Conservation (phyloP, 2,888 invertebrate species). For the Agriotes lineatus region DNA sequence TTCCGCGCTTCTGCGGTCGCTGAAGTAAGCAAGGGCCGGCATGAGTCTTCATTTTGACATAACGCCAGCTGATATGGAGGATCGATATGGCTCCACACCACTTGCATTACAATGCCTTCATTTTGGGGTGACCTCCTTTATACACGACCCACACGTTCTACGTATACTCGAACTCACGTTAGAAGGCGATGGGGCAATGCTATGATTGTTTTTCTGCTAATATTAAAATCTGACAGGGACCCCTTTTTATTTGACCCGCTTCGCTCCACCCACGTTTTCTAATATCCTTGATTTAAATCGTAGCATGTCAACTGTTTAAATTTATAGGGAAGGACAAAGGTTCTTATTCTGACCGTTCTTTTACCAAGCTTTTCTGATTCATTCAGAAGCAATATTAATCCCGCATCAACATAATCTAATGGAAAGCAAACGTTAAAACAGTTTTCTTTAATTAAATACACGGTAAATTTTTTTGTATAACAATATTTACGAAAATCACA, state of each 20-base stretch:
- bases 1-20: conserved; percentile 47
- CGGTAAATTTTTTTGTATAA: too few species aligned
- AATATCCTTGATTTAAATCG: background rate
- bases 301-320: too few species aligned
- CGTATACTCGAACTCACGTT: conserved; percentile 32
- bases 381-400: too few species aligned
- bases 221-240: conserved; percentile 29
- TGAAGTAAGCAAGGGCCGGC: conserved; percentile 43
- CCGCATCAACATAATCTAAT: too few species aligned
- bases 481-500: too few species aligned
- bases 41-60: conserved; percentile 48
- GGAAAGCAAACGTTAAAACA: too few species aligned
- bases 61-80: conserved; percentile 46
- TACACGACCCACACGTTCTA: conserved; percentile 34
- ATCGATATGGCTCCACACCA: conserved; percentile 51
- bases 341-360: too few species aligned
- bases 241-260: background rate
- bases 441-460: too few species aligned
- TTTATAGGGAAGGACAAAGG: too few species aligned
- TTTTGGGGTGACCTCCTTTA: conserved; percentile 48
- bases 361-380: too few species aligned
- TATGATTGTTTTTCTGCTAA: conserved; percentile 35
- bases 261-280: background rate
- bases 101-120: conserved; percentile 55
- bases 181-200: conserved; percentile 23